Evolutionary conservation across 1,140 invertebrate species (phyloP), one percentile per base, ranked within the genome.

Genomic region (Heterodera schachtii): DNA sequence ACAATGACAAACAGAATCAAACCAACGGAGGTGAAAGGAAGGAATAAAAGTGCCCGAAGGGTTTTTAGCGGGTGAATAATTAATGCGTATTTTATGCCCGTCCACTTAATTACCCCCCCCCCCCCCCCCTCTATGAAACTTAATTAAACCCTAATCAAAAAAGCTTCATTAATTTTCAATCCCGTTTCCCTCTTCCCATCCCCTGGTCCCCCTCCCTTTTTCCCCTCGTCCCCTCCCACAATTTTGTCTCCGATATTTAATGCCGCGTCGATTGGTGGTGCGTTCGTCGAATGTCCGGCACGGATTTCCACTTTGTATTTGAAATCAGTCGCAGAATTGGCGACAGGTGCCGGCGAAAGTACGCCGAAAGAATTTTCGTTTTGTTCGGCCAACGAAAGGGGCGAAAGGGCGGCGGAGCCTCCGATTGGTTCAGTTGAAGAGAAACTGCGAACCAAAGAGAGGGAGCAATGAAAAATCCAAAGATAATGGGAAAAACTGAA

Each of bases 241-340:
- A 89, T 90, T 46, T 82, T 82, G 75, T 89, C 88, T 3, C 88
- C 88, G 73, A 89, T 87, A 73, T 88, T 87, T 9, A 89, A 78
- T 46, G 88, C 80, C 49, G 75, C 70, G 16, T 70, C 47, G n/a
- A 90, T 73, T 46, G 81, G 47, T 11, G 83, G 86, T 8, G 88
- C 80, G 71, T 85, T 78, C 3, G 81, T 43, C 16, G 69, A 75
- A 69, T 85, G 83, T 9, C 88, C 88, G 49, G 80, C 79, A 5
- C 82, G 83, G 41, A 89, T 90, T 52, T 88, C 84, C 8, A 89
- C 88, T n/a, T 70, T 75, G 49, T 89, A 89, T 66, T 89, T 89
- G 11, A 89, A 66, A 47, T 78, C 79, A 1, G 31, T 31, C 31
- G 31, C 31, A 11, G 81, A 73, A 79, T 44, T 84, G 47, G 75